Conservation (phyloP, 2,888 invertebrate genomes). For the Spisula solida region DNA sequence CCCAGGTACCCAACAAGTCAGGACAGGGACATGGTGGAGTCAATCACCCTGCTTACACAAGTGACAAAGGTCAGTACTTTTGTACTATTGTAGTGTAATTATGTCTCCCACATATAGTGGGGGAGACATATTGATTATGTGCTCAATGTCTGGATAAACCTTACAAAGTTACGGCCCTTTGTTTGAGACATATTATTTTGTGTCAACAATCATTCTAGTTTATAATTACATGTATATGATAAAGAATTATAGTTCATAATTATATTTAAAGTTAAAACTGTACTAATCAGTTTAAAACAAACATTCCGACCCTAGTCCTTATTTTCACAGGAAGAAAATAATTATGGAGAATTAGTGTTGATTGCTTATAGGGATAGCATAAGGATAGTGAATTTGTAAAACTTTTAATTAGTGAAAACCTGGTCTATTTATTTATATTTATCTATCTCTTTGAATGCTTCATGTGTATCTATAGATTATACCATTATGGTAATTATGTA, state of each 20-base stretch:
- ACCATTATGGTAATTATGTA: background rate
- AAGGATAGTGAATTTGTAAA: background rate
- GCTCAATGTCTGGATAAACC: too few species aligned
- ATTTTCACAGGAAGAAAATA: background rate
- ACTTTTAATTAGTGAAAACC: background rate
- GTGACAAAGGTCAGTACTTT: conserved; percentile 9
- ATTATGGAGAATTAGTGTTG: background rate
- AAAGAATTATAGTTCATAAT: too few species aligned
- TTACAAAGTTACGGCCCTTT: too few species aligned
- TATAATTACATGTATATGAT: too few species aligned
- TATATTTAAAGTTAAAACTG: too few species aligned
- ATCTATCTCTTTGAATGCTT: background rate
- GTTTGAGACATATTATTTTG: too few species aligned
- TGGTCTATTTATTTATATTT: background rate
- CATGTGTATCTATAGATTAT: background rate
- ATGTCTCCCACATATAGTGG: too few species aligned
- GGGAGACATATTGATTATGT: too few species aligned
- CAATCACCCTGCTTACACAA: background rate
- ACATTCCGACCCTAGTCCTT: background rate
- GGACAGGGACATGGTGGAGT: conserved; percentile 7
- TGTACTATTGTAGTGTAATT: background rate
- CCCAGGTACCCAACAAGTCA: conserved; percentile 14
- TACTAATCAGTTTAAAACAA: background rate
- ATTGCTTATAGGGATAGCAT: background rate
- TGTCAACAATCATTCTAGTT: too few species aligned